Evolutionary conservation across 2,888 invertebrate genomes (phyloP).

Genomic region (Chydorus sphaericus): DNA sequence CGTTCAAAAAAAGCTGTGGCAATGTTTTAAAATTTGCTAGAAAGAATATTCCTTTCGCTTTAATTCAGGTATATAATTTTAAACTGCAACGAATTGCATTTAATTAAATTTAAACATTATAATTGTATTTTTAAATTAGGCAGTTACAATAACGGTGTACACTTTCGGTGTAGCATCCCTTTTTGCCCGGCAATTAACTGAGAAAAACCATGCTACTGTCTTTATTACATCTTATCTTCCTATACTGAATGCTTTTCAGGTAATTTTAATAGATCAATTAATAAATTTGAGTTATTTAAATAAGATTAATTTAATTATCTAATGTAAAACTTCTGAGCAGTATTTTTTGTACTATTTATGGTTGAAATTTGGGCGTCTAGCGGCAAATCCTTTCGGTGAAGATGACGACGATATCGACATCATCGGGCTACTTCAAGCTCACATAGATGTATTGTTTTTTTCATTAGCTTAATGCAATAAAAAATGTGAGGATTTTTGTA

Average conservation of each 20-base stretch:
- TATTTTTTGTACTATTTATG: background rate
- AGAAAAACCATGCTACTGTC: background rate
- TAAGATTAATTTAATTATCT: background rate
- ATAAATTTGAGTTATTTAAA: background rate
- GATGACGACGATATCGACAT: background rate
- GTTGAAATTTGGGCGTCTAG: background rate
- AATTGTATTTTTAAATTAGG: background rate
- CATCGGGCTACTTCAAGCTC: background rate
- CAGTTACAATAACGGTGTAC: background rate
- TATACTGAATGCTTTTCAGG: background rate
- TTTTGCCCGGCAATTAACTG: background rate
- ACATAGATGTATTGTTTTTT: background rate
- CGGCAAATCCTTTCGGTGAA: background rate
- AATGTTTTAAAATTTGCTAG: background rate
- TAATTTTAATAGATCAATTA: too few relatives aligned
- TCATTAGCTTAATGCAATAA: background rate
- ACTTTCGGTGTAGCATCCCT: background rate
- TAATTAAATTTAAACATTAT: too few relatives aligned
- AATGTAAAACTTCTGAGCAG: background rate
- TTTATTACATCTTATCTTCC: background rate
- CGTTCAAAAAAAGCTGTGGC: background rate
- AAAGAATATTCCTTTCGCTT: background rate
- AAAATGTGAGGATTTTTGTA: too few relatives aligned
- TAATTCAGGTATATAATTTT: background rate
- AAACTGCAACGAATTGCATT: too few relatives aligned